phyloP scores from a whole-genome alignment of 2,888 invertebrate genomes.

The Rhaphigaster nebulosa region DNA sequence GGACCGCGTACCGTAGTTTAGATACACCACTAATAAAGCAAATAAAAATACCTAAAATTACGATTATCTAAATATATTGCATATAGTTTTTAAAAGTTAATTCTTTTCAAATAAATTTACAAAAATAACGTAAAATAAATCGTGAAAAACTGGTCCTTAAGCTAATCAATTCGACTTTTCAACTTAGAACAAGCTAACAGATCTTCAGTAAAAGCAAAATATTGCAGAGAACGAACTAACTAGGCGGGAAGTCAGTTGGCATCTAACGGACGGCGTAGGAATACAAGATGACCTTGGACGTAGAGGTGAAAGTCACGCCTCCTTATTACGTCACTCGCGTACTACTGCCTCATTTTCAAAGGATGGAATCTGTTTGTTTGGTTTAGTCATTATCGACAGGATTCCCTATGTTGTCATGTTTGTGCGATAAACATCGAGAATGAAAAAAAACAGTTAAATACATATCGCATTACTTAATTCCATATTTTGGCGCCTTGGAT shows the following conservation, averaged over 20 bases:
- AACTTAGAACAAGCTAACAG: background rate
- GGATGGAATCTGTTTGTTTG: background rate
- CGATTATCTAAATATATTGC: too few relatives aligned
- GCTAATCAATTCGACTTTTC: too few relatives aligned
- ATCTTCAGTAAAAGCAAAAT: background rate
- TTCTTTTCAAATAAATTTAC: too few relatives aligned
- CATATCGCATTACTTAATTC: background rate
- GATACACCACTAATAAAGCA: too few relatives aligned
- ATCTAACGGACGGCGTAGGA: constrained; percentile 44
- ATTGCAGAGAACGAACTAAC: background rate
- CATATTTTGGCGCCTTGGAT: background rate
- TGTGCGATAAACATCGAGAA: background rate
- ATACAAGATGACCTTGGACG: constrained; percentile 30
- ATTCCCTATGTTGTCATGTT: background rate
- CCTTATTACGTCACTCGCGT: constrained; percentile 3
- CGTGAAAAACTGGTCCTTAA: too few relatives aligned
- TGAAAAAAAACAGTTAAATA: background rate
- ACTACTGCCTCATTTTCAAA: background rate
- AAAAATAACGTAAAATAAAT: too few relatives aligned
- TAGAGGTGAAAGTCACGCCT: constrained; percentile 44
- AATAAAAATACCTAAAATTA: too few relatives aligned
- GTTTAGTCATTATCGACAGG: background rate
- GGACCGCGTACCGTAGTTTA: too few relatives aligned
- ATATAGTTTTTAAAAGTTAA: too few relatives aligned
- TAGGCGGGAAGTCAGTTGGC: constrained; percentile 20